Percentiles rank a stretch among this genome's conserved stretches.
phyloP scores from a whole-genome alignment of 2,113 vertebrate species.

The Seriola aureovittata region DNA sequence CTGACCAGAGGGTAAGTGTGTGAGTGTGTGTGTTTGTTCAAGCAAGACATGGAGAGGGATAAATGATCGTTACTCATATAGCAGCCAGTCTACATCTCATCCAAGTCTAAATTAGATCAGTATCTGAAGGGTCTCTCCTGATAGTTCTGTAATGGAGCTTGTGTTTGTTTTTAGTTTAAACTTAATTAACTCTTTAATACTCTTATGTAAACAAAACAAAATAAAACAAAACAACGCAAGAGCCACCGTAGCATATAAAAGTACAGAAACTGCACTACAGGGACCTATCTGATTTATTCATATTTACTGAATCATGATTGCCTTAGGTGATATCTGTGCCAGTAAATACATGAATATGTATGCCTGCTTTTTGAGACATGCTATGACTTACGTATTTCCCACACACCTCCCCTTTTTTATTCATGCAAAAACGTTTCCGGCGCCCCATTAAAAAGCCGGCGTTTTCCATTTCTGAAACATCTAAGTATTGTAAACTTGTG shows the following conservation, averaged over 20 bases:
- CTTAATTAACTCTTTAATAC: conserved; percentile 77
- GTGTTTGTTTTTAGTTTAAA: conserved; percentile 77
- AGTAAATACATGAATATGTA: conserved; percentile 80
- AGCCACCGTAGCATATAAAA: conserved; percentile 59
- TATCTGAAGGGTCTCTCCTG: conserved; percentile 58
- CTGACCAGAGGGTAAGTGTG: conserved; percentile 46
- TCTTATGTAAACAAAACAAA: conserved; percentile 73
- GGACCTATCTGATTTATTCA: conserved; percentile 78
- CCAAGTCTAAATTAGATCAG: conserved; percentile 32
- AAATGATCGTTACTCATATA: conserved; percentile 14
- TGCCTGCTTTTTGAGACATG: conserved; percentile 56
- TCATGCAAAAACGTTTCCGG: conserved; percentile 46
- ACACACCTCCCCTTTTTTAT: conserved; percentile 27
- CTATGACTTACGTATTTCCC: conserved; percentile 49
- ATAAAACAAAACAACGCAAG: conserved; percentile 65
- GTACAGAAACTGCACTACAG: conserved; percentile 60
- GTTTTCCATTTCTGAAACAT: conserved; percentile 42
- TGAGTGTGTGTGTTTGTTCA: conserved; percentile 13
- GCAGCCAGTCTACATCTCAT: conserved; percentile 43
- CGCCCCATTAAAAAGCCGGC: conserved; percentile 8
- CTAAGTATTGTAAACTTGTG: conserved; percentile 50
- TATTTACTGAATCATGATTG: conserved; percentile 73
- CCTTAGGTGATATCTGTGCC: conserved; percentile 72
- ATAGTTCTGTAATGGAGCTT: conserved; percentile 47
- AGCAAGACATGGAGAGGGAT: background rate